A percentile compares a stretch with the other conserved stretches of the same genome.
Conservation (phyloP, 2,113 vertebrate species). For the Meriones unguiculatus region DNA sequence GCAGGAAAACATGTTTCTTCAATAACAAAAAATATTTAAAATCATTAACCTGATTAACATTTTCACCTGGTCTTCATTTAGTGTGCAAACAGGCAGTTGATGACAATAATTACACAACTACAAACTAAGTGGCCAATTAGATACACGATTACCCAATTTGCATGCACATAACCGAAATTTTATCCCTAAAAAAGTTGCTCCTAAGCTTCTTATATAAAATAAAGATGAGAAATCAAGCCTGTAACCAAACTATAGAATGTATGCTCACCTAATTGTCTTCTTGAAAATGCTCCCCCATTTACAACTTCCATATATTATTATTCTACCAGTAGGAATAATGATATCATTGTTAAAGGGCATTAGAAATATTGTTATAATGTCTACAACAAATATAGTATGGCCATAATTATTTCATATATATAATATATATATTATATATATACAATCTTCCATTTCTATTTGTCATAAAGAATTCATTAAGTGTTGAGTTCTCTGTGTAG, state of each 20-base stretch:
- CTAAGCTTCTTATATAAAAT: constrained; percentile 28
- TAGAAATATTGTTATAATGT: background rate
- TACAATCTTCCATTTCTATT: background rate
- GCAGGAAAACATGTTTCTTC: constrained; percentile 72
- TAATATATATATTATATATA: background rate
- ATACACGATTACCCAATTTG: constrained; percentile 78
- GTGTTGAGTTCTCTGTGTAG: background rate
- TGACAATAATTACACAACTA: constrained; percentile 78
- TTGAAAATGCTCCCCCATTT: background rate
- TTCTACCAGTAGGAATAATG: background rate
- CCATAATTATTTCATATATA: background rate
- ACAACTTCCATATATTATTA: background rate
- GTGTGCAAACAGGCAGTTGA: constrained; percentile 71
- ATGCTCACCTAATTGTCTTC: background rate
- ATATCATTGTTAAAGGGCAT: too few species aligned
- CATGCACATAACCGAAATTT: constrained; percentile 69
- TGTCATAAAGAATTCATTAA: constrained; percentile 9
- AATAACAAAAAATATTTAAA: constrained; percentile 79
- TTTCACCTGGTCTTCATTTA: constrained; percentile 82
- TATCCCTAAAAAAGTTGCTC: constrained; percentile 66
- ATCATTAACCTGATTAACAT: constrained; percentile 82
- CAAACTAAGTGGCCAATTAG: constrained; percentile 79
- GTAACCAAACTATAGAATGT: background rate
- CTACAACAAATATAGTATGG: background rate
- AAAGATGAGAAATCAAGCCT: constrained; percentile 3